phyloP scores from a whole-genome alignment of 2,888 invertebrate species.

The Poecilobothrus nobilitatus region DNA sequence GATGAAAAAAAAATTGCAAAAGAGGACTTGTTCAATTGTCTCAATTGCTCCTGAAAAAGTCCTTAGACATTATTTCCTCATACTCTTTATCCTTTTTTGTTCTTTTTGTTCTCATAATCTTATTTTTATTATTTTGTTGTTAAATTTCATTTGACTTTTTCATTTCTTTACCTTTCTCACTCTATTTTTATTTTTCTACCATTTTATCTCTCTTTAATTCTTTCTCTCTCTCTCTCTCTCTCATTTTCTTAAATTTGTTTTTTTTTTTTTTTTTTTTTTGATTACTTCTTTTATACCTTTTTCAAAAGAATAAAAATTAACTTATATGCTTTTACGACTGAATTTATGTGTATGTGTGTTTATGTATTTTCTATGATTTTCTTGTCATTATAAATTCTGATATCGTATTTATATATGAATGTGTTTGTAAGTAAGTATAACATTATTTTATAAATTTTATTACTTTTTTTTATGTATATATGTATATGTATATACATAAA shows the following conservation, averaged over 20 bases:
- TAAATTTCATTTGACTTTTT: no score
- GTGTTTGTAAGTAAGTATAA: no score
- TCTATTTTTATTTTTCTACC: background rate
- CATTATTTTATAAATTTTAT: no score
- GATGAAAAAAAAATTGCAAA: background rate
- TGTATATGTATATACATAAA: background rate
- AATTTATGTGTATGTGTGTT: no score
- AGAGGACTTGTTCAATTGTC: slow-evolving; percentile 6
- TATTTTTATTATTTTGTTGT: background rate
- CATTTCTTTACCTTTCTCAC: background rate
- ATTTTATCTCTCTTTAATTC: background rate
- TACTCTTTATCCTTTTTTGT: background rate
- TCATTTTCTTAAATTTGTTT: background rate
- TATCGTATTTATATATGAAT: no score
- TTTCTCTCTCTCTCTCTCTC: background rate
- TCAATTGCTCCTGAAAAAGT: slow-evolving; percentile 6
- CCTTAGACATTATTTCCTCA: slow-evolving; percentile 9
- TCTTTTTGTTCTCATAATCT: background rate
- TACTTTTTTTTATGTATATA: no score
- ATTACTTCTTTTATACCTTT: no score
- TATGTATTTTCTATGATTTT: no score
- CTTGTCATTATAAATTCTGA: no score
- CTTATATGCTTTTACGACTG: no score
- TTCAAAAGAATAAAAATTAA: no score
- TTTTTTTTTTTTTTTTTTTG: background rate